These are phyloP conservation scores for Agonopterix heracliana DNA, from an alignment of 2,888 invertebrate species.

Conservation along the genomic window DNA sequence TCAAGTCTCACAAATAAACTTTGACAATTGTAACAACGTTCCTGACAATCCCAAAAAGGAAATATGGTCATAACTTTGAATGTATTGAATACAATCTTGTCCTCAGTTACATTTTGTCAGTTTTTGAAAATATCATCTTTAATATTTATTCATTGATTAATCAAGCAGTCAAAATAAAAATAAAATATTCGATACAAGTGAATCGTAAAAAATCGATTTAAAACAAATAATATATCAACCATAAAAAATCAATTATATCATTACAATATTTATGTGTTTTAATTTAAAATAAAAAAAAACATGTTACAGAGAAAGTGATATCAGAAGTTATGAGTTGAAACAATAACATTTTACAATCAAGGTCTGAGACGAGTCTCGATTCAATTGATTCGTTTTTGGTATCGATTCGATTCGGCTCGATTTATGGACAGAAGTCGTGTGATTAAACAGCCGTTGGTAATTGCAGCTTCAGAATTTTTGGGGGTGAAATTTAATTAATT, in stretches of 20 bases:
- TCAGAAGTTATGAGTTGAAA: conserved; percentile 26
- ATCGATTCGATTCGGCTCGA: conserved; percentile 48
- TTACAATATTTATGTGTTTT: conserved; percentile 26
- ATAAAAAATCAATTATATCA: conserved; percentile 11
- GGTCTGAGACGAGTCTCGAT: conserved; percentile 15
- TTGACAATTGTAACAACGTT: too few species aligned
- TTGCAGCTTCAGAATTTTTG: conserved; percentile 3
- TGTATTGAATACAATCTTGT: too few species aligned
- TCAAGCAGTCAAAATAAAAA: too few species aligned
- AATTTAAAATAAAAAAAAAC: conserved; percentile 27
- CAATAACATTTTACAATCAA: conserved; percentile 38
- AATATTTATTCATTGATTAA: too few species aligned
- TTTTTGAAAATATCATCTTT: too few species aligned
- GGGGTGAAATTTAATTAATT: conserved; percentile 1
- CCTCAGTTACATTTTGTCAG: too few species aligned
- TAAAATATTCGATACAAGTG: not conserved
- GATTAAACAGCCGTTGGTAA: conserved; percentile 8
- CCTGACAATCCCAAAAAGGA: too few species aligned
- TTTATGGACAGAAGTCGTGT: conserved; percentile 44
- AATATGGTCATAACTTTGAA: too few species aligned
- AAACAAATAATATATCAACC: conserved; percentile 10
- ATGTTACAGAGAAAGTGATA: conserved; percentile 21
- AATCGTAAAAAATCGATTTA: conserved; percentile 9
- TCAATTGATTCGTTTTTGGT: conserved; percentile 43
- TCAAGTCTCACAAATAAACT: too few species aligned